Evolutionary conservation across 2,797 vertebrate species (phyloP), one percentile per base, ranked within the genome.

Genomic region (Phyllotis vaccarum): DNA sequence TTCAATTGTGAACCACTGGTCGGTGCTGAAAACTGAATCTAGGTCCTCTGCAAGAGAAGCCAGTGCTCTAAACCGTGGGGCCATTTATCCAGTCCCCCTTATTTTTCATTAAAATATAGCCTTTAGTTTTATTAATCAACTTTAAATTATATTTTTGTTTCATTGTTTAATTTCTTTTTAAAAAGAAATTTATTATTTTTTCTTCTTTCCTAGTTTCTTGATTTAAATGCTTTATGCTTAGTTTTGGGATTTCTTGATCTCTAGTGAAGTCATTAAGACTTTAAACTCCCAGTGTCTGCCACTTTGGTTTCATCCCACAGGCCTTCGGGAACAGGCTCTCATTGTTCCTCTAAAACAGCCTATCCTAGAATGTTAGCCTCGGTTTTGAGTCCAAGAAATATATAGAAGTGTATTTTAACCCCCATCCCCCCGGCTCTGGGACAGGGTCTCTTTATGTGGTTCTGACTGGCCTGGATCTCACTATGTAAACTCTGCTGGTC

Each of bases 101-200:
- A 49, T 85, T n/a, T 66, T 43, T 58, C 37, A 43, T 43, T 68
- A 86, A 93, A 62, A 49, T 10, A 72, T 2, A 78, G n/a, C 19
- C 90, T 93, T 94, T 93, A 66, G 31, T 90, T 95, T 96, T 94
- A 90, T 76, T 74, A 90, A 86, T 82, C 27, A 83, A 92, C 49
- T 80, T 72, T 58, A 87, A 58, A 43, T 58, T 7, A 17, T 43
- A 74, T 74, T 31, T 87, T 72, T 72, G 24, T 40, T 88, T 88
- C 58, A 62, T 64, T 64, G 40, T 76, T 62, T 76, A 78, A 76
- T n/a, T 70, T 11, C 29, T 24, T 85, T 46, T 86, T 72, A 6
- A 81, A 56, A 76, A 46, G 27, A 75, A 75, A 46, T 86, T 64
- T 72, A 22, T 89, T 94, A 68, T 76, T 62, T 11, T 89, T 95